Percentiles rank a stretch among this genome's conserved stretches.
Conservation (phyloP, 2,113 vertebrate genomes). For the Hyla sarda region DNA sequence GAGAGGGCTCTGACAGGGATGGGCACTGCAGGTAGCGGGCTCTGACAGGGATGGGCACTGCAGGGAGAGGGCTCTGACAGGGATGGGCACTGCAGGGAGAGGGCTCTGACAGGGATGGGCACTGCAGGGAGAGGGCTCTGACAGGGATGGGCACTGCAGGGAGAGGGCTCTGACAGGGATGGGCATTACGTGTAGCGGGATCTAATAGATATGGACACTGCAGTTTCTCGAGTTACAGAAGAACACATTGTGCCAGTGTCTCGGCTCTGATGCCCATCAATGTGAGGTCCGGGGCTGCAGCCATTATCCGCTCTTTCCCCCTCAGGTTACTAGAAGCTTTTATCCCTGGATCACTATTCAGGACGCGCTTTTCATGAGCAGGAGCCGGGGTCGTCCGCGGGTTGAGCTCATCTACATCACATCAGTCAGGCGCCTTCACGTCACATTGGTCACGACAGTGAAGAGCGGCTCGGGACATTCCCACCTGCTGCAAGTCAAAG, state of each 20-base stretch:
- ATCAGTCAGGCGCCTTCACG: constrained; percentile 15
- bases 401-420: neutral
- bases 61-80: too few relatives aligned
- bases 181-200: too few relatives aligned
- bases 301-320: neutral
- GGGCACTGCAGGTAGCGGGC: too few relatives aligned
- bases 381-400: neutral
- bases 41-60: too few relatives aligned
- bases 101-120: too few relatives aligned
- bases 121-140: too few relatives aligned
- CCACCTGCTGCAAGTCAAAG: neutral
- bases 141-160: too few relatives aligned
- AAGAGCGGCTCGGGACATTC: neutral
- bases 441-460: constrained; percentile 32
- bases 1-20: too few relatives aligned
- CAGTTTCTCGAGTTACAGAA: neutral
- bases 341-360: neutral
- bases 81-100: too few relatives aligned
- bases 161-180: too few relatives aligned
- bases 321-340: neutral
- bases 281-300: neutral
- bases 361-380: too few relatives aligned
- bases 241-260: neutral
- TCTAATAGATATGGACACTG: too few relatives aligned
- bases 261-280: neutral